phyloP scores from a whole-genome alignment of 37 sponge, comb jelly and placozoan species.

The Mnemiopsis leidyi region DNA sequence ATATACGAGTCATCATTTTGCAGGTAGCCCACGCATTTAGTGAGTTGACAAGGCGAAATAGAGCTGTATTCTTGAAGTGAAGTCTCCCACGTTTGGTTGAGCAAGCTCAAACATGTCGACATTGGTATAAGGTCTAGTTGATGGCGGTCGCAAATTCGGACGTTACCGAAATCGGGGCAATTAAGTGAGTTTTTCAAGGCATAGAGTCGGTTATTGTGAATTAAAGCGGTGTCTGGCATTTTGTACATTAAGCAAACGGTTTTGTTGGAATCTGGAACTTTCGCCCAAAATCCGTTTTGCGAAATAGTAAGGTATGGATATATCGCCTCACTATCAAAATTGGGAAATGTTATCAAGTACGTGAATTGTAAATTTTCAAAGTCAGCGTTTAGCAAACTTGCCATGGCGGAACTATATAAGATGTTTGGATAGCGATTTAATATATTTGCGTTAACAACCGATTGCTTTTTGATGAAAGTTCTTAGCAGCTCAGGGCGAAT shows the following conservation, averaged over 20 bases:
- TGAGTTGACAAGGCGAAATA: background rate
- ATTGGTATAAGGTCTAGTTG: background rate
- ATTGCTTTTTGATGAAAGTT: background rate
- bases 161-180: background rate
- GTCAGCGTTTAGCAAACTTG: background rate
- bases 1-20: background rate
- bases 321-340: background rate
- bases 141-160: background rate
- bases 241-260: background rate
- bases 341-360: background rate
- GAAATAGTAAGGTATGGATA: background rate
- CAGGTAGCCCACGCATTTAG: background rate
- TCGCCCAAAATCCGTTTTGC: background rate
- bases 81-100: background rate
- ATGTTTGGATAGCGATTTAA: background rate
- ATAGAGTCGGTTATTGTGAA: background rate
- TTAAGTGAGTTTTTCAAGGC: background rate
- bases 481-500: background rate
- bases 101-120: too few species aligned
- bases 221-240: background rate
- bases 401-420: background rate
- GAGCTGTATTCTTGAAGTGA: too few species aligned
- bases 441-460: background rate
- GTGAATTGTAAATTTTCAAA: slow-evolving; percentile 19
- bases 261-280: background rate